phyloP scores from a whole-genome alignment of 2,888 invertebrate genomes.

The Cheilosia pagana region DNA sequence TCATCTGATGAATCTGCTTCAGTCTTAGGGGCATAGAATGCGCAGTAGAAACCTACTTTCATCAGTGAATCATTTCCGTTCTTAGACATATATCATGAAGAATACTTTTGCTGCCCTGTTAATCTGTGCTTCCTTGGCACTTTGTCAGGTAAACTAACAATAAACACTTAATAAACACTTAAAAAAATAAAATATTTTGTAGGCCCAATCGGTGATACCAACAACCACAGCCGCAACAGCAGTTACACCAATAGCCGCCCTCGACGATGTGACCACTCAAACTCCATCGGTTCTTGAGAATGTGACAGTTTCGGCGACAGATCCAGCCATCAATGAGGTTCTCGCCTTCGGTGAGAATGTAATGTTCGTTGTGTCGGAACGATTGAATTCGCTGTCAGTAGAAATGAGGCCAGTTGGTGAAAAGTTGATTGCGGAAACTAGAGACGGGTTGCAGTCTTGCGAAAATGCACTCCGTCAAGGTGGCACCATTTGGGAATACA shows the following conservation, averaged over 20 bases:
- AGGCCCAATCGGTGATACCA: slow-evolving; percentile 1
- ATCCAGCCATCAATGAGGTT: slow-evolving; percentile 16
- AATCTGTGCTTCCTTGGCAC: slow-evolving; percentile 7
- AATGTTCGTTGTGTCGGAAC: slow-evolving; percentile 31
- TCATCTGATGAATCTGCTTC: not conserved
- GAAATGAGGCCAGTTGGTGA: slow-evolving; percentile 32
- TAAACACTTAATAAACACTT: no score
- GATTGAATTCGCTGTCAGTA: slow-evolving; percentile 18
- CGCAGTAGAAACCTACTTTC: not conserved
- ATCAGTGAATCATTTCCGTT: slow-evolving; percentile 11
- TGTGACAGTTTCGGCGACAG: slow-evolving; percentile 31
- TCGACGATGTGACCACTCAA: not conserved
- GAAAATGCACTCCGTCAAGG: slow-evolving; percentile 29
- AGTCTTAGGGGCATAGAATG: not conserved
- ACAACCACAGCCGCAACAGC: not conserved
- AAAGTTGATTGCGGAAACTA: slow-evolving; percentile 39
- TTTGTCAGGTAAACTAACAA: slow-evolving; percentile 21
- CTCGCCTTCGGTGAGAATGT: slow-evolving; percentile 43
- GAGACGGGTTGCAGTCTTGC: slow-evolving; percentile 34
- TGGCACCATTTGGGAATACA: slow-evolving; percentile 57
- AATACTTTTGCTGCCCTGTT: not conserved
- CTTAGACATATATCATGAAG: not conserved
- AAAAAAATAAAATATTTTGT: not conserved
- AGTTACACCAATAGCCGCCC: not conserved
- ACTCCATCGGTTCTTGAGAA: not conserved